Conservation (phyloP, 2,113 vertebrate genomes). For the Gila orcuttii region DNA sequence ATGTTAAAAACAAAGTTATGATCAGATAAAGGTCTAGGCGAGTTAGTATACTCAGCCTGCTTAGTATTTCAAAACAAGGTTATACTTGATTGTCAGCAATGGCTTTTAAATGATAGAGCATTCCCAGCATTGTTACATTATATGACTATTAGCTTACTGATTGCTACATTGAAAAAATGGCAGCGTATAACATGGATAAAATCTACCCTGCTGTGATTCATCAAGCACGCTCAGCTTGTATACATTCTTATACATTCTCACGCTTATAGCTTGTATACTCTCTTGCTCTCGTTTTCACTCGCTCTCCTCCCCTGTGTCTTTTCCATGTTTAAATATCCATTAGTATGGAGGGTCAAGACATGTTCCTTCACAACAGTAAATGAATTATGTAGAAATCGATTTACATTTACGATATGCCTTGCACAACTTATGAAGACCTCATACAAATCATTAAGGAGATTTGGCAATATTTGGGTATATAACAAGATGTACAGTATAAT, state of each 20-base stretch:
- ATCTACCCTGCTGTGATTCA: slow-evolving; percentile 48
- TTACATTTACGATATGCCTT: neutral
- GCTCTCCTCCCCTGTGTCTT: neutral
- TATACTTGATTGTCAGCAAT: slow-evolving; percentile 17
- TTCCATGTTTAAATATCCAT: neutral
- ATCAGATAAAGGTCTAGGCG: neutral
- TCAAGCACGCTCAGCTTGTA: slow-evolving; percentile 19
- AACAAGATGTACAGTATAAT: neutral
- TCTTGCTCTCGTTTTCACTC: neutral
- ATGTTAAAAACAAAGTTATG: neutral
- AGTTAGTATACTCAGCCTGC: slow-evolving; percentile 3
- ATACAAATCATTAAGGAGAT: neutral
- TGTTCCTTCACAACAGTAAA: slow-evolving; percentile 2
- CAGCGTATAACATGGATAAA: slow-evolving; percentile 36
- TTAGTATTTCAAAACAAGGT: slow-evolving; percentile 2
- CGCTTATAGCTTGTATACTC: no score
- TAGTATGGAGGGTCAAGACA: slow-evolving; percentile 8
- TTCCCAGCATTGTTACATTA: slow-evolving; percentile 13
- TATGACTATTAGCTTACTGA: slow-evolving; percentile 26
- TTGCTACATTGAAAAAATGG: slow-evolving; percentile 50
- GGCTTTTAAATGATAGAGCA: neutral
- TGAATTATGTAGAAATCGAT: slow-evolving; percentile 7
- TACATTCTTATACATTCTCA: slow-evolving; percentile 11
- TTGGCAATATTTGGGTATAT: neutral
- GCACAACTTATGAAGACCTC: neutral